phyloP scores from a whole-genome alignment of 2,888 invertebrate genomes.

The Mimachlamys varia region DNA sequence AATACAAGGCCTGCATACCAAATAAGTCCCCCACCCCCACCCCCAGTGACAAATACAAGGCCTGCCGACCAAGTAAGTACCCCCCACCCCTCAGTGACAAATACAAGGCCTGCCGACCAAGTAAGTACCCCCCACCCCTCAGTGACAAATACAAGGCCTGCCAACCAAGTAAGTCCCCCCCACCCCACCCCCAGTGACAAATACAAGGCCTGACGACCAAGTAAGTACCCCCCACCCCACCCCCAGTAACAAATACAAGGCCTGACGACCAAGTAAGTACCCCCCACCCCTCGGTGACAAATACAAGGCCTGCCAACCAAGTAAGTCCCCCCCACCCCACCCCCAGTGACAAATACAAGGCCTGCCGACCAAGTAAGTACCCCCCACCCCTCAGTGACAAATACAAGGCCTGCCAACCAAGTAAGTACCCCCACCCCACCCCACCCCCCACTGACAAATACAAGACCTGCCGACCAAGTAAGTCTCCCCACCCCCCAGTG shows the following conservation, averaged over 20 bases:
- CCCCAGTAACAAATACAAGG: slow-evolving; percentile 94
- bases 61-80: slow-evolving; percentile 86
- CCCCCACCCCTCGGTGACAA: slow-evolving; percentile 94
- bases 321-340: too few species aligned
- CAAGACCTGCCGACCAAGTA: slow-evolving; percentile 87
- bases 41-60: slow-evolving; percentile 94
- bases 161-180: slow-evolving; percentile 84
- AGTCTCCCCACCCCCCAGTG: slow-evolving; percentile 94
- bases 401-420: slow-evolving; percentile 90
- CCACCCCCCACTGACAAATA: slow-evolving; percentile 97
- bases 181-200: slow-evolving; percentile 96
- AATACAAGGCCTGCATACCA: slow-evolving; percentile 91
- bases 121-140: slow-evolving; percentile 89
- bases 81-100: slow-evolving; percentile 94
- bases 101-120: slow-evolving; percentile 90
- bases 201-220: slow-evolving; percentile 90
- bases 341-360: slow-evolving; percentile 94
- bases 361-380: slow-evolving; percentile 86
- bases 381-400: slow-evolving; percentile 94
- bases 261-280: slow-evolving; percentile 86
- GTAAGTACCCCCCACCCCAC: too few species aligned
- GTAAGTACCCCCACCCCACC: slow-evolving; percentile 83
- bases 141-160: slow-evolving; percentile 93
- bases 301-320: slow-evolving; percentile 90
- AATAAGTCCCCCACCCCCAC: slow-evolving; percentile 84